A percentile compares a stretch with the other conserved stretches of the same genome.
These are phyloP conservation scores for Meiosimyza decipiens DNA, from an alignment of 2,888 invertebrate species.

Conservation along the genomic window DNA sequence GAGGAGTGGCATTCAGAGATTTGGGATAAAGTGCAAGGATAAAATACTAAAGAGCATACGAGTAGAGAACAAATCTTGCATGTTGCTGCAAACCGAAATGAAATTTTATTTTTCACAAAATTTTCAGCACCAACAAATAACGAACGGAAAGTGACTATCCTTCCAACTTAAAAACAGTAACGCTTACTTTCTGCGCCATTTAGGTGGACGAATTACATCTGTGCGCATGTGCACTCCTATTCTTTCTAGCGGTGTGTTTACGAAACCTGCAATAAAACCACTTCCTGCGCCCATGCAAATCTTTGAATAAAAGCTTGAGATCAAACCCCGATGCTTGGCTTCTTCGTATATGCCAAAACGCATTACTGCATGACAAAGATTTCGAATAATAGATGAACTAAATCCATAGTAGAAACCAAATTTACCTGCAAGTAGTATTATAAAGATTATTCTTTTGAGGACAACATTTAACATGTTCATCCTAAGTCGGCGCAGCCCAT, in stretches of 20 bases:
- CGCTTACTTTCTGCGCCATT: constrained; percentile 28
- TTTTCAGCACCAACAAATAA: no score
- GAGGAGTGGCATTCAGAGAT: no score
- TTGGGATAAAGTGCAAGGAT: no score
- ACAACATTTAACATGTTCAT: not conserved
- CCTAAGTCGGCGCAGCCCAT: not conserved
- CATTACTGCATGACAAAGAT: constrained; percentile 30
- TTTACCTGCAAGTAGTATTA: constrained; percentile 15
- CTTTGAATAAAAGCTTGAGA: constrained; percentile 17
- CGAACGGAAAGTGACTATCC: no score
- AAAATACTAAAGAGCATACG: no score
- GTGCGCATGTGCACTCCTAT: constrained; percentile 33
- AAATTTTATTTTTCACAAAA: no score
- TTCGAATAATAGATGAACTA: constrained; percentile 9
- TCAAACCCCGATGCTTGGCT: constrained; percentile 16
- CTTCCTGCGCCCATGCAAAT: constrained; percentile 8
- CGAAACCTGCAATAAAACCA: constrained; percentile 31
- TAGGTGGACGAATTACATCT: constrained; percentile 26
- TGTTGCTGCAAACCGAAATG: no score
- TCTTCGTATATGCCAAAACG: constrained; percentile 34
- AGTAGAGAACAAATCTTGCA: no score
- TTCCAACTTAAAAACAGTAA: no score
- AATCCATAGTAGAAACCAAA: constrained; percentile 33
- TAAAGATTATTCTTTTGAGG: not conserved
- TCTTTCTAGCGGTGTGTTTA: constrained; percentile 32